Evolutionary conservation across 1,140 invertebrate species (phyloP).

Genomic region (Drosophila burlai): DNA sequence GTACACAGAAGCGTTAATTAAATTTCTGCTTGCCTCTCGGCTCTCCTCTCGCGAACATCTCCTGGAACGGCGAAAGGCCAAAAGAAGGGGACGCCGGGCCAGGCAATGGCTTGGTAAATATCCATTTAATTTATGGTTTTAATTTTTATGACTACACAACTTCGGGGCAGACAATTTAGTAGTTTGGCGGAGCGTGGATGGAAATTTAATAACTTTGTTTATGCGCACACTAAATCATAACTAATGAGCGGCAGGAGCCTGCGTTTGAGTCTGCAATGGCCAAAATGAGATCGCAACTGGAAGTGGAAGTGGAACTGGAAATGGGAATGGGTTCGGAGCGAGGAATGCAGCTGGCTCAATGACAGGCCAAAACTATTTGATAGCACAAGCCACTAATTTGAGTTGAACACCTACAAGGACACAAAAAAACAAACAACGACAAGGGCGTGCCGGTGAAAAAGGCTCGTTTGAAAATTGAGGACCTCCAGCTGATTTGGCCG

Average conservation of each 20-base stretch:
- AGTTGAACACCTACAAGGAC: conserved; percentile 79
- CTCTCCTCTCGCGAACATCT: conserved; percentile 50
- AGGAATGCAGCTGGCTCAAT: conserved; percentile 56
- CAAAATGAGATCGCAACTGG: conserved; percentile 32
- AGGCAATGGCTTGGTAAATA: conserved; percentile 63
- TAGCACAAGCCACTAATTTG: conserved; percentile 77
- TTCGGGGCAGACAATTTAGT: conserved; percentile 81
- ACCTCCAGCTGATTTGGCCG: conserved; percentile 69
- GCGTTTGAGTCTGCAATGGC: conserved; percentile 1
- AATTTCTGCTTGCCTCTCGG: conserved; percentile 70
- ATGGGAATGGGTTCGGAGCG: conserved; percentile 4
- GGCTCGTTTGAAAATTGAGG: conserved; percentile 34
- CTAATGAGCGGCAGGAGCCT: conserved; percentile 66
- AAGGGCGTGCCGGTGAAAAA: conserved; percentile 32
- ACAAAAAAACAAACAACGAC: conserved; percentile 10
- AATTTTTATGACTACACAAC: conserved; percentile 83
- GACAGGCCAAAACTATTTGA: conserved; percentile 72
- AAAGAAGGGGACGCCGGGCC: conserved; percentile 15
- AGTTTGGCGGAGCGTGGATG: conserved; percentile 80
- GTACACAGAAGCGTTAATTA: conserved; percentile 83
- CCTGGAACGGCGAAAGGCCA: conserved; percentile 10
- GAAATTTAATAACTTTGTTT: conserved; percentile 84
- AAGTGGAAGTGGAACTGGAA: background rate
- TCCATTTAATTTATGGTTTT: conserved; percentile 84
- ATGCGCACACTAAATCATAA: conserved; percentile 83